A percentile compares a stretch with the other conserved stretches of the same genome.
These are phyloP conservation scores for Eubasilissa splendida DNA, from an alignment of 2,888 invertebrate genomes.

Conservation along the genomic window DNA sequence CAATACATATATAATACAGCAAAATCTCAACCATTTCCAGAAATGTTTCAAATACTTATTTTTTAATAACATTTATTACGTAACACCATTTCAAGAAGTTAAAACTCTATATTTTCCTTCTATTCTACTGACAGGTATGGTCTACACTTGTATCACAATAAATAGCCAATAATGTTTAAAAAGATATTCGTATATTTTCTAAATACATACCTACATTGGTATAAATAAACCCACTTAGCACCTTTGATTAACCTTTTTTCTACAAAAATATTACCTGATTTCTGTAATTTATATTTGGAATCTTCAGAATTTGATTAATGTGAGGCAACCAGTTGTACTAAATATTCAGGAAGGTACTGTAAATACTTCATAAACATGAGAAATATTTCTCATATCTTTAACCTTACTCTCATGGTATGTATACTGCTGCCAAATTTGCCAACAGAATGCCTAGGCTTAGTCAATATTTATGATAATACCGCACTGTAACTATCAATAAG, in stretches of 20 bases:
- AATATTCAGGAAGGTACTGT: no score
- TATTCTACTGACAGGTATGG: constrained; percentile 8
- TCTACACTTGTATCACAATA: constrained; percentile 8
- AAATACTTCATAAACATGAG: no score
- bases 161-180: constrained; percentile 1
- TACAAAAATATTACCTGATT: constrained; percentile 35
- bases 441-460: no score
- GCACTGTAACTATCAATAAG: no score
- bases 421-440: no score
- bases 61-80: neutral
- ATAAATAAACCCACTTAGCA: constrained; percentile 41
- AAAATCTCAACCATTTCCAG: neutral
- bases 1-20: neutral
- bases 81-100: neutral
- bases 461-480: no score
- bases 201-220: constrained; percentile 19
- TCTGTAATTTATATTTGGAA: neutral
- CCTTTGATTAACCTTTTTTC: constrained; percentile 23
- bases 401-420: no score
- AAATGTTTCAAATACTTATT: neutral
- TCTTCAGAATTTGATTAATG: neutral
- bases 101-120: neutral
- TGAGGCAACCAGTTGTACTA: neutral
- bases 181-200: constrained; percentile 7
- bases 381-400: no score